phyloP scores from a whole-genome alignment of 2,888 invertebrate genomes.

The Diogma glabrata region DNA sequence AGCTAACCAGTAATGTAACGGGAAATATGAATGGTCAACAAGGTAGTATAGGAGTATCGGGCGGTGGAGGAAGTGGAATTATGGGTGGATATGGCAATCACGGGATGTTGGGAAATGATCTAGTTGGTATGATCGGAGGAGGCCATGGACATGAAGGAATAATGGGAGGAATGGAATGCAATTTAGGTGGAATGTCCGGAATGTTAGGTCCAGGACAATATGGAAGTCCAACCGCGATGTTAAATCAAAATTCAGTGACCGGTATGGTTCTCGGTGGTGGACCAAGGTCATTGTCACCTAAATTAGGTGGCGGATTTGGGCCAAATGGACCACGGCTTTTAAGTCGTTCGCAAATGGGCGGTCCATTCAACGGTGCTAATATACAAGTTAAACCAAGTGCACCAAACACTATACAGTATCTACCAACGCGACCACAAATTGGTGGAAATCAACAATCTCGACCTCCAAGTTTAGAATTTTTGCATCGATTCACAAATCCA shows the following conservation, averaged over 20 bases:
- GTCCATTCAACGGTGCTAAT: slow-evolving; percentile 51
- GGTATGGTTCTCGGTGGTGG: slow-evolving; percentile 38
- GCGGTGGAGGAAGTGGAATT: slow-evolving; percentile 27
- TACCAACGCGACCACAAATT: slow-evolving; percentile 87
- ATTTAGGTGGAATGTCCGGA: slow-evolving; percentile 16
- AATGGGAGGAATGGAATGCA: slow-evolving; percentile 24
- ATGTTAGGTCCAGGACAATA: slow-evolving; percentile 17
- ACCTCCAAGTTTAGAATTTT: slow-evolving; percentile 80
- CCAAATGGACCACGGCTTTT: slow-evolving; percentile 41
- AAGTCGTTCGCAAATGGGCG: slow-evolving; percentile 52
- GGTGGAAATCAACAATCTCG: slow-evolving; percentile 59
- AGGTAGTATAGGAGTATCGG: slow-evolving; percentile 31
- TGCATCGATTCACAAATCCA: slow-evolving; percentile 80
- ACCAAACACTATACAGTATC: slow-evolving; percentile 95
- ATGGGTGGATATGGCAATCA: slow-evolving; percentile 17
- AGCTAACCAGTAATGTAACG: slow-evolving; percentile 64
- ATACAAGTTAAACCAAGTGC: slow-evolving; percentile 93
- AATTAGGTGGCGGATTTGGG: slow-evolving; percentile 46
- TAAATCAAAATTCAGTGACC: slow-evolving; percentile 26
- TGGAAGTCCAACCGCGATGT: slow-evolving; percentile 20
- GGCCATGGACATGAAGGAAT: slow-evolving; percentile 30
- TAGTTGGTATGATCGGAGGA: slow-evolving; percentile 37
- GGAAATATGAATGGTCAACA: slow-evolving; percentile 47
- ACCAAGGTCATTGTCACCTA: slow-evolving; percentile 49
- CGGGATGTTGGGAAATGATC: slow-evolving; percentile 15